A percentile compares a stretch with the other conserved stretches of the same genome.
phyloP scores from a whole-genome alignment of 2,113 vertebrate genomes.

The Hemiscyllium ocellatum region DNA sequence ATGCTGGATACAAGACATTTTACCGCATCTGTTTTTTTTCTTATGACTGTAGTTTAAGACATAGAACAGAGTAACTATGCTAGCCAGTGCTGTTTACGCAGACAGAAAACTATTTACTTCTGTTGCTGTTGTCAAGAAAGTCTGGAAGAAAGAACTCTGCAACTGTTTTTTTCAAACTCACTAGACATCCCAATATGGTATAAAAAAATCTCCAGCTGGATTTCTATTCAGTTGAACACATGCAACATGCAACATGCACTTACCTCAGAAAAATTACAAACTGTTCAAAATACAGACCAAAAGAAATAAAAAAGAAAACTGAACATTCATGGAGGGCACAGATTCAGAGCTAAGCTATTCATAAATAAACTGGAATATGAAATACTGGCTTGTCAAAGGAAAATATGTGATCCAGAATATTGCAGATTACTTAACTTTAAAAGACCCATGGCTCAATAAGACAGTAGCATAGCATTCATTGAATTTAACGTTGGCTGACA shows the following conservation, averaged over 20 bases:
- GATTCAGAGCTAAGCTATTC: neutral
- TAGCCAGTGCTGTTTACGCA: neutral
- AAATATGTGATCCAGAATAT: neutral
- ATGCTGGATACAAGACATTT: neutral
- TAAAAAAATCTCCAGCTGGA: neutral
- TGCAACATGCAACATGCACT: neutral
- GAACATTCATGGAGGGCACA: neutral
- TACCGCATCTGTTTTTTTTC: neutral
- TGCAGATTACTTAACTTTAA: neutral
- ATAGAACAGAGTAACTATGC: neutral
- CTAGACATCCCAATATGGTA: neutral
- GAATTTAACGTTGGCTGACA: neutral
- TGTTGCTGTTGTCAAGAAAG: neutral
- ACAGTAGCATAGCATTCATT: neutral
- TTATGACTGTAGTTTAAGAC: neutral
- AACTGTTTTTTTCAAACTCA: neutral
- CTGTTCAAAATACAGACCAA: neutral
- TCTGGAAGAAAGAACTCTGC: neutral
- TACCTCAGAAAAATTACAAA: neutral
- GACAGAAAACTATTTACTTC: neutral
- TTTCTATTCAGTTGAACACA: neutral
- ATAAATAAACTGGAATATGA: neutral
- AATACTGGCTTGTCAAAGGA: neutral
- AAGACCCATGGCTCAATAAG: neutral
- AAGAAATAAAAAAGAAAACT: neutral